Conservation (phyloP, 1,140 invertebrate species). For the Drosophila parabipectinata region DNA sequence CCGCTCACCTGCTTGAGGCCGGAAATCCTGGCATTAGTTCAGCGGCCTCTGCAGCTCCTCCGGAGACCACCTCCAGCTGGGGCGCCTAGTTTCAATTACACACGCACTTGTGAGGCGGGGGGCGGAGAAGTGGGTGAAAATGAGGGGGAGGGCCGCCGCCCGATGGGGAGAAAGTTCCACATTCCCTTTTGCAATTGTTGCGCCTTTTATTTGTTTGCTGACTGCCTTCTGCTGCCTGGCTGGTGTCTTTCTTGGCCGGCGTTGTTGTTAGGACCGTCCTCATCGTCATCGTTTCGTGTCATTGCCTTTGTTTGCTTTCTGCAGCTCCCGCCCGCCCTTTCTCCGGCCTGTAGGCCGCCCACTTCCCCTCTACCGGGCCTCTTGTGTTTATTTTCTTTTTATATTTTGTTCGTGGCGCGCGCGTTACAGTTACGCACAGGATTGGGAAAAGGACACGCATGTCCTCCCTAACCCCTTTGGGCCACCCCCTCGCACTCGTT, state of each 20-base stretch:
- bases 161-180: conserved; percentile 12
- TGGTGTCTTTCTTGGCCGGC: conserved; percentile 29
- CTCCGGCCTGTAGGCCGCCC: neutral
- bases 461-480: conserved; percentile 32
- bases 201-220: conserved; percentile 80
- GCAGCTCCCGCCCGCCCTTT: conserved; percentile 26
- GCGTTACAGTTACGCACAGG: conserved; percentile 59
- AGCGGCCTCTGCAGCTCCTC: conserved; percentile 21
- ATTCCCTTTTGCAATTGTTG: conserved; percentile 69
- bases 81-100: conserved; percentile 78
- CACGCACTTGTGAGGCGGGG: conserved; percentile 55
- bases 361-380: neutral
- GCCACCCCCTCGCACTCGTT: conserved; percentile 52
- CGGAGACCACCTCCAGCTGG: conserved; percentile 17
- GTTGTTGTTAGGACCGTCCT: conserved; percentile 56
- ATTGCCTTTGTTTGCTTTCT: conserved; percentile 80
- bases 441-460: conserved; percentile 63
- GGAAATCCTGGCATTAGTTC: conserved; percentile 43
- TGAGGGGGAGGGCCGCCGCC: neutral
- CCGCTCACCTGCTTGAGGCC: neutral
- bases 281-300: conserved; percentile 74
- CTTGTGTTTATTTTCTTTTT: conserved; percentile 77
- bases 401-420: conserved; percentile 69
- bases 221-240: conserved; percentile 37
- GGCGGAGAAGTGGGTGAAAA: conserved; percentile 3